Evolutionary conservation across 1,140 invertebrate species (phyloP), one percentile per base, ranked within the genome.

Genomic region (Capitella teleta): DNA sequence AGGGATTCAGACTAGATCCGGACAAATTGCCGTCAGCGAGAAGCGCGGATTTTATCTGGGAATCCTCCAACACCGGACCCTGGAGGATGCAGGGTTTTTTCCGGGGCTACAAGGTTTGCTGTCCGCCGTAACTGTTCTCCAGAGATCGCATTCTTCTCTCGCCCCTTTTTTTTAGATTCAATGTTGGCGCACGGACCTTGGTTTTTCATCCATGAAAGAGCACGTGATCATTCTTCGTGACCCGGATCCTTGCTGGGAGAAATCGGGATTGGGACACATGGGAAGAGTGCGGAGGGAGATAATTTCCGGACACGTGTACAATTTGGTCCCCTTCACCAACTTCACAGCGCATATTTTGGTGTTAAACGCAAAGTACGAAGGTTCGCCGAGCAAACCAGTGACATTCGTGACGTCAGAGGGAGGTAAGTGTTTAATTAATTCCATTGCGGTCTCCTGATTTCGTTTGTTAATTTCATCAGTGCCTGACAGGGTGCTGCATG

Each of bases 311-410:
- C 52, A 53, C 52, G 24, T 53, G 16, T 53, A 53, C 46, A 53
- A 53, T 25, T 41, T 53, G 12, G 48, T 46, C 46, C 52, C 52
- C n/a, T 53, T 34, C 47, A 53, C 44, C 14, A 53, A 53, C 52
- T 49, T 49, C 46, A 53, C 52, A 3, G 52, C 52, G 25, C 52
- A 53, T 28, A 49, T 53, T 12, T 24, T 36, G 14, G 52, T 49
- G 14, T 28, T 53, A 19, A 53, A 53, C 25, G 52, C 47, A 21
- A 53, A 49, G 26, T 53, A 53, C 47, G 28, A 47, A 14, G 52
- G 52, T 6, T 38, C 46, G 19, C 46, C 52, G 12, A 53, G 52
- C 38, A 26, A 43, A n/a, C 46, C n/a, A 18, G 23, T 58, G 10
- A 24, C 36, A 5, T 44, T 53, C 37, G n/a, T 19, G 1, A 41